Evolutionary conservation across 1,140 invertebrate genomes (phyloP).

Genomic region (Drosophila tristis): DNA sequence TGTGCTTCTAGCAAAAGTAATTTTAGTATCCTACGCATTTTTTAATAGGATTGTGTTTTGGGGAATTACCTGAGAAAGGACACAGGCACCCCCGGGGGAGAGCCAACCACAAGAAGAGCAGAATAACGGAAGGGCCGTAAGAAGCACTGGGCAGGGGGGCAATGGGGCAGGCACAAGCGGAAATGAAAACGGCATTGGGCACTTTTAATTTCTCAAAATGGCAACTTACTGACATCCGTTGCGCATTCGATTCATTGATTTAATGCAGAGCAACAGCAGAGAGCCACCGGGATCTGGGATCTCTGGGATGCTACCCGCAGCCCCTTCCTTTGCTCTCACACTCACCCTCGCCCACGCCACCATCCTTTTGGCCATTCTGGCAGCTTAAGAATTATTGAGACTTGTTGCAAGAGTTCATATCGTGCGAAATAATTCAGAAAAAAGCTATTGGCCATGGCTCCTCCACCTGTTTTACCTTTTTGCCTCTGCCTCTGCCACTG

Average conservation of each 20-base stretch:
- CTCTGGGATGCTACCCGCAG: too few species aligned
- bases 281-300: too few species aligned
- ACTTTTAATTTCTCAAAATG: conserved; percentile 83
- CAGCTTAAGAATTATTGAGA: conserved; percentile 74
- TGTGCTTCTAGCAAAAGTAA: conserved; percentile 37
- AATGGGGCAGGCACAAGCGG: conserved; percentile 31
- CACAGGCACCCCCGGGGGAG: not conserved
- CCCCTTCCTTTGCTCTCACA: too few species aligned
- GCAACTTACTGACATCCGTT: conserved; percentile 76
- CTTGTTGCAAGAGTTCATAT: conserved; percentile 80
- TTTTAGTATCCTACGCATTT: conserved; percentile 41
- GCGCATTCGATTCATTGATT: conserved; percentile 75
- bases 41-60: conserved; percentile 80
- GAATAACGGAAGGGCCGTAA: conserved; percentile 40
- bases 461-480: conserved; percentile 20
- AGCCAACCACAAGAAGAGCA: conserved; percentile 16
- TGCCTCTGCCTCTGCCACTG: conserved; percentile 6
- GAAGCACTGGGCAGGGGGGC: conserved; percentile 3
- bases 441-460: conserved; percentile 41
- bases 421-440: conserved; percentile 74
- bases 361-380: conserved; percentile 28
- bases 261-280: conserved; percentile 70
- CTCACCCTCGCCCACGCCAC: too few species aligned
- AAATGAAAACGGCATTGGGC: conserved; percentile 78
- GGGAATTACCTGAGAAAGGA: conserved; percentile 65